A percentile compares a stretch with the other conserved stretches of the same genome.
Evolutionary conservation across 2,113 vertebrate species (phyloP).

Genomic region (Rynchops niger): DNA sequence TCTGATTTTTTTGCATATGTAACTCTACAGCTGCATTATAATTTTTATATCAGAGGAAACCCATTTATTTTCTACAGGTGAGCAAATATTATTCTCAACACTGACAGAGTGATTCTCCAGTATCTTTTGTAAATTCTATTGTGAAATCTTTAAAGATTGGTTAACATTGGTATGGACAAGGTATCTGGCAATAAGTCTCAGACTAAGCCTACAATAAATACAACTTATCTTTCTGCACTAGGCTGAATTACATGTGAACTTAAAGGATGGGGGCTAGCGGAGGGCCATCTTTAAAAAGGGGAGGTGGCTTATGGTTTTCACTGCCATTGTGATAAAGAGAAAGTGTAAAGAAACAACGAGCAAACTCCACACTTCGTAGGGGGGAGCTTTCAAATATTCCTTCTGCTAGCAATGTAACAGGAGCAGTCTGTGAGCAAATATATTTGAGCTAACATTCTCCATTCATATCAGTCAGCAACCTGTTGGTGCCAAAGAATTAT

Average conservation of each 20-base stretch:
- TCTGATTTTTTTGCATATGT: neutral
- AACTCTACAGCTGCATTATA: neutral
- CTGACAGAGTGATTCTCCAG: neutral
- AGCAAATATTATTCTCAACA: neutral
- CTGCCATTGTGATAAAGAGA: neutral
- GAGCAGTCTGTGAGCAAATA: neutral
- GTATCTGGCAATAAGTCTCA: neutral
- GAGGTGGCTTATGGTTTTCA: neutral
- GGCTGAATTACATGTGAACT: neutral
- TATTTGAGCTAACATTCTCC: neutral
- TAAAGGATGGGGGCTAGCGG: neutral
- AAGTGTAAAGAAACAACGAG: neutral
- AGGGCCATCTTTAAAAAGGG: neutral
- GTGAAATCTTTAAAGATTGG: neutral
- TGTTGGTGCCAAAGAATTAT: neutral
- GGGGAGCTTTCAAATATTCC: neutral
- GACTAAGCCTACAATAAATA: neutral
- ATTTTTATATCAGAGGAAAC: neutral
- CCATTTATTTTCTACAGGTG: neutral
- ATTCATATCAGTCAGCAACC: neutral
- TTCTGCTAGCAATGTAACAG: neutral
- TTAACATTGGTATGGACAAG: neutral
- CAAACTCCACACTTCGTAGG: neutral
- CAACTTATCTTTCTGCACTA: neutral
- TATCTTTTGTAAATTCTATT: neutral